These are phyloP conservation scores for Calameuta idolon DNA, from an alignment of 2,888 invertebrate species.

Conservation along the genomic window DNA sequence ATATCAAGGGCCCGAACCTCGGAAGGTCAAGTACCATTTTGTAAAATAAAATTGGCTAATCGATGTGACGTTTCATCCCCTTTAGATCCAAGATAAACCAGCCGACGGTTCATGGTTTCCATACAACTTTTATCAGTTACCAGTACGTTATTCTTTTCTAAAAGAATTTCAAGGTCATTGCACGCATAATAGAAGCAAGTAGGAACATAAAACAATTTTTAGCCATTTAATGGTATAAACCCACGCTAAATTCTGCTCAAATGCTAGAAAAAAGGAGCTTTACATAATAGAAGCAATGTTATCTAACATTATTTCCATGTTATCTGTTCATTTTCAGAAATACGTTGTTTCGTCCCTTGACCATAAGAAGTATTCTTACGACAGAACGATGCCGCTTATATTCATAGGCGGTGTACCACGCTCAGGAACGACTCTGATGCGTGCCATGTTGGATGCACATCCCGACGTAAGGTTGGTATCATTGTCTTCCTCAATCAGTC, in stretches of 20 bases:
- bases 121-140: neutral
- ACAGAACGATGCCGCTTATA: conserved; percentile 91
- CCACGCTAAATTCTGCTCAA: neutral
- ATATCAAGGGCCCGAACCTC: neutral
- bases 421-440: conserved; percentile 96
- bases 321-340: conserved; percentile 68
- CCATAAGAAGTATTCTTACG: conserved; percentile 79
- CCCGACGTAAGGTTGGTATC: conserved; percentile 84
- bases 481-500: neutral
- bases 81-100: neutral
- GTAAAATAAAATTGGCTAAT: neutral
- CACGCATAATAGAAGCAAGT: neutral
- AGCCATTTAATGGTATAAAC: neutral
- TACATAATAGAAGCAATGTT: too few species aligned
- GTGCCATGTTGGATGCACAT: conserved; percentile 98
- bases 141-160: neutral
- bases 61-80: neutral
- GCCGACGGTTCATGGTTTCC: neutral
- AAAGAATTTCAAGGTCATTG: neutral
- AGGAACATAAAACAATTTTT: neutral
- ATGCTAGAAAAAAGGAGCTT: too few species aligned
- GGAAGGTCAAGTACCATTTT: neutral
- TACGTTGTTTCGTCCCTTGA: conserved; percentile 73
- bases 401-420: conserved; percentile 98
- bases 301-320: neutral